Conservation (phyloP, 35 echinoderm and acorn worm genomes). For the Ptychodera flava region DNA sequence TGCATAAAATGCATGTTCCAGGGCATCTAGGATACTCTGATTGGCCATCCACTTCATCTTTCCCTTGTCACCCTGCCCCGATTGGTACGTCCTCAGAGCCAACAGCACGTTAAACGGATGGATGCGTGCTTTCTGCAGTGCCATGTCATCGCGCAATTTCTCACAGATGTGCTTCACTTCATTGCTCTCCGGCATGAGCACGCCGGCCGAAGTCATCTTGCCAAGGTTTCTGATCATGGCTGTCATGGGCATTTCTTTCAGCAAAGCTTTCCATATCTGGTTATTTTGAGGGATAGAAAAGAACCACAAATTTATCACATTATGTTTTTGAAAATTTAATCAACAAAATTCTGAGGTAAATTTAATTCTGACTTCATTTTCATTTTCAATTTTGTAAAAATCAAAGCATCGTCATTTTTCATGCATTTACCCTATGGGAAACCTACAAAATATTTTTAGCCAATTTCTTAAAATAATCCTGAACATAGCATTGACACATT, state of each 20-base stretch:
- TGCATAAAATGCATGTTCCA: conserved; percentile 64
- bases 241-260: conserved; percentile 65
- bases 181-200: conserved; percentile 32
- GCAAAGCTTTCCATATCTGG: conserved; percentile 68
- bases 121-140: conserved; percentile 40
- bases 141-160: conserved; percentile 35
- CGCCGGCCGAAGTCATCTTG: conserved; percentile 45
- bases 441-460: too few species aligned
- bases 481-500: too few species aligned
- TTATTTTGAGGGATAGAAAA: too few species aligned
- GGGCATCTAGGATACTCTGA: conserved; percentile 36
- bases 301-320: too few species aligned
- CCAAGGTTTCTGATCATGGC: conserved; percentile 63
- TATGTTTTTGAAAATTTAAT: too few species aligned
- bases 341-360: too few species aligned
- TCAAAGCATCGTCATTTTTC: too few species aligned
- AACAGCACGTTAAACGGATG: conserved; percentile 71
- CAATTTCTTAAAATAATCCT: too few species aligned
- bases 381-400: too few species aligned
- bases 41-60: conserved; percentile 66
- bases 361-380: too few species aligned
- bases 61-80: conserved; percentile 38
- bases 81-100: conserved; percentile 52
- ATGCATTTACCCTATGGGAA: too few species aligned
- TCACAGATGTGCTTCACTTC: conserved; percentile 45